Conservation (phyloP, 1,140 invertebrate genomes). For the Zeugodacus cucurbitae region DNA sequence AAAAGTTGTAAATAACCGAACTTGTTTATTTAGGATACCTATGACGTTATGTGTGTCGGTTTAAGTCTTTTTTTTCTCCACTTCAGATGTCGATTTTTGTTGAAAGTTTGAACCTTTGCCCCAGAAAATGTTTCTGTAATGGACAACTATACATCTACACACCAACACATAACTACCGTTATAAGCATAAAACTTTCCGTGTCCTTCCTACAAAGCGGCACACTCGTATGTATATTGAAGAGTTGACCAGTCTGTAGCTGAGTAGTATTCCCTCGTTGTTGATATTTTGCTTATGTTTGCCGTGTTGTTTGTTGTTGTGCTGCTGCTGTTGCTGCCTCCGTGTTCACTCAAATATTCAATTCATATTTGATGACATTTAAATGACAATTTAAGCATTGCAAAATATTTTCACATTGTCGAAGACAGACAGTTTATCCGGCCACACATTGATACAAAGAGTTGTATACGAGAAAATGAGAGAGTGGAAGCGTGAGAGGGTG, state of each 20-base stretch:
- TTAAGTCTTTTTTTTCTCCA: background rate
- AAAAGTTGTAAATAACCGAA: background rate
- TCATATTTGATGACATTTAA: slow-evolving; percentile 39
- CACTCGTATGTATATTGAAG: background rate
- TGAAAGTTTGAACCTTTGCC: slow-evolving; percentile 25
- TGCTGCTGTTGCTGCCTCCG: background rate
- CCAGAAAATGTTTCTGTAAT: background rate
- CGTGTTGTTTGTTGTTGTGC: background rate
- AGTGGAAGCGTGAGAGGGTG: background rate
- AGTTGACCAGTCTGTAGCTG: background rate
- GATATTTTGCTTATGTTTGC: background rate
- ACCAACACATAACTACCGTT: background rate
- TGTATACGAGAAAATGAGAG: background rate
- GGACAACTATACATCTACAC: background rate
- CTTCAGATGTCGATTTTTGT: background rate
- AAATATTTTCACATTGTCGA: slow-evolving; percentile 37
- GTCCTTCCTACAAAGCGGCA: background rate
- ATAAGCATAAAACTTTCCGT: background rate
- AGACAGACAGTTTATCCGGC: slow-evolving; percentile 1
- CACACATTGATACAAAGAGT: background rate
- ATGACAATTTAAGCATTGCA: slow-evolving; percentile 37
- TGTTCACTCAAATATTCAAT: slow-evolving; percentile 36
- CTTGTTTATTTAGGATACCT: background rate
- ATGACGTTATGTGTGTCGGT: background rate
- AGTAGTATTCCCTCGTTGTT: background rate